phyloP scores from a whole-genome alignment of 2,113 vertebrate species.

The Ceuthmochares aereus region DNA sequence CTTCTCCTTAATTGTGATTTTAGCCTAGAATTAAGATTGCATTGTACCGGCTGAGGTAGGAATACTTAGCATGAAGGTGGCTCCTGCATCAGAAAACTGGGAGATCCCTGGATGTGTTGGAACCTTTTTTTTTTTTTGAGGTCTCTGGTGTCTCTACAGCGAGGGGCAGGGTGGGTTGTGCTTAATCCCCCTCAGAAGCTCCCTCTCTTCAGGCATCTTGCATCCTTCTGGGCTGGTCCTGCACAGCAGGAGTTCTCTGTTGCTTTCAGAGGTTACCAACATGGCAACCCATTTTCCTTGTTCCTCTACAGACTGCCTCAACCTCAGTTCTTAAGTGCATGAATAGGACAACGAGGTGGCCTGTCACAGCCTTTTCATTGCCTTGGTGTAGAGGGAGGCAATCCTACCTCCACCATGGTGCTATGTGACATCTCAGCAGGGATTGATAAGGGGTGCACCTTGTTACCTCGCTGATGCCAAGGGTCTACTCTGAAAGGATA shows the following conservation, averaged over 20 bases:
- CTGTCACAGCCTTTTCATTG: no score
- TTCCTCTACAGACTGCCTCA: no score
- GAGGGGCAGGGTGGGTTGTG: background rate
- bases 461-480: no score
- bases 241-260: background rate
- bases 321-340: no score
- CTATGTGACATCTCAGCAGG: no score
- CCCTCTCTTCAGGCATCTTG: background rate
- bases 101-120: background rate
- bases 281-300: no score
- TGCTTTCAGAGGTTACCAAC: no score
- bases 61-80: background rate
- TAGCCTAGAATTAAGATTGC: background rate
- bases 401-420: no score
- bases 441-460: no score
- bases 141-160: background rate
- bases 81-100: background rate
- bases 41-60: fast-evolving
- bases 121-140: background rate
- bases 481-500: background rate
- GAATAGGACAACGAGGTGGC: no score
- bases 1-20: background rate
- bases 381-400: no score
- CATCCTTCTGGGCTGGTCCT: background rate
- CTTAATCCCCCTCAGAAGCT: background rate